Conservation (phyloP, 2,113 vertebrate species). For the Vulpes ferrilata region DNA sequence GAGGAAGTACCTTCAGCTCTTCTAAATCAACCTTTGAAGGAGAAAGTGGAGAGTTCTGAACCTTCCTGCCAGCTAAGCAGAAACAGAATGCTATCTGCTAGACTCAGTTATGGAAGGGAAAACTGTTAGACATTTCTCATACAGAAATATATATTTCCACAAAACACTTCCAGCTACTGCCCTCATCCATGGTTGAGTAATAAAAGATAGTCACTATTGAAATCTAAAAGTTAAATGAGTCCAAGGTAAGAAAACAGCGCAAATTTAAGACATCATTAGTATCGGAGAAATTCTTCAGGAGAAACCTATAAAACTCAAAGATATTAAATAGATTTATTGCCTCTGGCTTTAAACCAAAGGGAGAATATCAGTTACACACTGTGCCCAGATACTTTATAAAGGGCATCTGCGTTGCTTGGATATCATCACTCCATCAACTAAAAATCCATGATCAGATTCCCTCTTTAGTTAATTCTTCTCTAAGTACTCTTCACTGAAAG, state of each 20-base stretch:
- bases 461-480: slow-evolving; percentile 78
- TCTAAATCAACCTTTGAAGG: slow-evolving; percentile 36
- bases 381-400: slow-evolving; percentile 79
- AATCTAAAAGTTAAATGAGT: slow-evolving; percentile 79
- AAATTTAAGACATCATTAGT: slow-evolving; percentile 80
- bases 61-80: neutral
- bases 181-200: slow-evolving; percentile 70
- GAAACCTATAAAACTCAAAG: slow-evolving; percentile 78
- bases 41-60: neutral
- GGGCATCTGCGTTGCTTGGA: slow-evolving; percentile 72
- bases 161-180: slow-evolving; percentile 50
- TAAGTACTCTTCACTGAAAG: slow-evolving; percentile 67
- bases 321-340: slow-evolving; percentile 86
- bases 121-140: slow-evolving; percentile 2
- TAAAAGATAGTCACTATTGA: slow-evolving; percentile 79
- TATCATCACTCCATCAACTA: slow-evolving; percentile 78
- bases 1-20: neutral
- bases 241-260: slow-evolving; percentile 78
- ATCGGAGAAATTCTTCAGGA: slow-evolving; percentile 78
- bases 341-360: slow-evolving; percentile 83
- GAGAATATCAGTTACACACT: slow-evolving; percentile 80
- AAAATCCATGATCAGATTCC: slow-evolving; percentile 81
- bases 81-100: neutral
- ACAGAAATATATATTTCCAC: slow-evolving; percentile 35
- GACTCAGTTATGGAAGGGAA: neutral